Conservation (phyloP, 2,113 vertebrate species). For the Nycticorax nycticorax region DNA sequence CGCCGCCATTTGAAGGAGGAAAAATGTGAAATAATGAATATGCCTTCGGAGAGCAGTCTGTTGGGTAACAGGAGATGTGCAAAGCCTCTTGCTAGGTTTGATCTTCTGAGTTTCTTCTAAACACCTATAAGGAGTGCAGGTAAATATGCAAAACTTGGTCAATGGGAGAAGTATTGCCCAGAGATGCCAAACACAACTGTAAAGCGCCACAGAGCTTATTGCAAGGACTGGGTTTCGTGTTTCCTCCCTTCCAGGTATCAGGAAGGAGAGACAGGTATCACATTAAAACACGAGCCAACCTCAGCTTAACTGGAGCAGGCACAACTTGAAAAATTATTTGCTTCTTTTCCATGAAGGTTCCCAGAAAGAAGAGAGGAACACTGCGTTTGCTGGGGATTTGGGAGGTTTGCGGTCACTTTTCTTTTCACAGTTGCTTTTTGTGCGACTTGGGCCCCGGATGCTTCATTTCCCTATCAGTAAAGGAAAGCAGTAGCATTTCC, state of each 20-base stretch:
- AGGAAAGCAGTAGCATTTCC: background rate
- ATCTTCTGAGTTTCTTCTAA: background rate
- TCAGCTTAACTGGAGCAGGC: background rate
- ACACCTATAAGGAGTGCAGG: background rate
- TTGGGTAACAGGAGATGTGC: background rate
- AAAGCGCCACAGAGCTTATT: background rate
- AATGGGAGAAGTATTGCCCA: background rate
- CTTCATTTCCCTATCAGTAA: background rate
- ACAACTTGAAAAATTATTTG: accelerated
- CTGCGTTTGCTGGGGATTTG: accelerated
- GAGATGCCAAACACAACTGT: background rate
- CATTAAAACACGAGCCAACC: background rate
- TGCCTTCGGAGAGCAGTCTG: background rate
- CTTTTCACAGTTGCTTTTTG: background rate
- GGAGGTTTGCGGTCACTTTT: background rate
- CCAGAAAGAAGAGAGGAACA: background rate
- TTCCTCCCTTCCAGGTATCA: background rate
- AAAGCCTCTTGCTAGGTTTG: background rate
- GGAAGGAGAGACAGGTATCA: background rate
- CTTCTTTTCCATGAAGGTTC: background rate
- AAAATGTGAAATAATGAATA: slow-evolving; percentile 30
- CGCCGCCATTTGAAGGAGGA: background rate
- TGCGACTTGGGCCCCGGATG: background rate
- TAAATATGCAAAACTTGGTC: background rate
- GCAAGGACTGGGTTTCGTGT: background rate